Conservation (phyloP, 2,797 vertebrate genomes). For the Nasua narica region DNA sequence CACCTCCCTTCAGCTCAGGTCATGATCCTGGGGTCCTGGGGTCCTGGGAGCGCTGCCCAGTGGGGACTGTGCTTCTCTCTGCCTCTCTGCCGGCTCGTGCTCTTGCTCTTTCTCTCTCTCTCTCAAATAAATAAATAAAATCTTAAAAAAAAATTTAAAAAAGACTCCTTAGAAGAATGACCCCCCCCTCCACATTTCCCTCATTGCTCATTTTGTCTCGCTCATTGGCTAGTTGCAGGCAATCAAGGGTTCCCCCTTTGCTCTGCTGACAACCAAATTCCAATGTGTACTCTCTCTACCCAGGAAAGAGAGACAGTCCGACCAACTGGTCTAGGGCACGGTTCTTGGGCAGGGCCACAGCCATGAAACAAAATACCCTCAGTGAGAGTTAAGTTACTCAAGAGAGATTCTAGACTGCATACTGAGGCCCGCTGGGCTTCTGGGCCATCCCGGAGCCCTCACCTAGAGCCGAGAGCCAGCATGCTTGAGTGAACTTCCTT, state of each 20-base stretch:
- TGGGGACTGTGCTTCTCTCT: not conserved
- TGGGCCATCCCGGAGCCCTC: not conserved
- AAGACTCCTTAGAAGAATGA: not conserved
- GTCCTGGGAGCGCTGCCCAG: not conserved
- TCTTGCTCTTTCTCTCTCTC: not conserved
- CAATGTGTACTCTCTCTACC: not conserved
- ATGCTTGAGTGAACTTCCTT: not conserved
- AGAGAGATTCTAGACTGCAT: not conserved
- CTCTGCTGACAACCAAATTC: not conserved
- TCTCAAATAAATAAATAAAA: not conserved
- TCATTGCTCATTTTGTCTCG: not conserved
- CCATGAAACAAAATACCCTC: not conserved
- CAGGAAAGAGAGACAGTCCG: too few relatives aligned
- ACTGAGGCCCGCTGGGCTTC: not conserved
- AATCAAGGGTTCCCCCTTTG: not conserved
- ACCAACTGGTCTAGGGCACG: not conserved
- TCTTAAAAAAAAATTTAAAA: too few relatives aligned
- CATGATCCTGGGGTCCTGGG: not conserved
- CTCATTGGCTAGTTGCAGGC: not conserved
- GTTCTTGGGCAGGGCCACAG: not conserved
- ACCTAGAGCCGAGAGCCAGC: not conserved
- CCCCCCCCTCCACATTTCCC: not conserved
- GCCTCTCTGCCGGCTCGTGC: not conserved
- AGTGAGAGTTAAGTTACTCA: not conserved
- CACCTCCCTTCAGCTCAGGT: not conserved